Percentiles rank a stretch among this genome's conserved stretches.
Conservation (phyloP, 2,888 invertebrate species). For the Oligia latruncula region DNA sequence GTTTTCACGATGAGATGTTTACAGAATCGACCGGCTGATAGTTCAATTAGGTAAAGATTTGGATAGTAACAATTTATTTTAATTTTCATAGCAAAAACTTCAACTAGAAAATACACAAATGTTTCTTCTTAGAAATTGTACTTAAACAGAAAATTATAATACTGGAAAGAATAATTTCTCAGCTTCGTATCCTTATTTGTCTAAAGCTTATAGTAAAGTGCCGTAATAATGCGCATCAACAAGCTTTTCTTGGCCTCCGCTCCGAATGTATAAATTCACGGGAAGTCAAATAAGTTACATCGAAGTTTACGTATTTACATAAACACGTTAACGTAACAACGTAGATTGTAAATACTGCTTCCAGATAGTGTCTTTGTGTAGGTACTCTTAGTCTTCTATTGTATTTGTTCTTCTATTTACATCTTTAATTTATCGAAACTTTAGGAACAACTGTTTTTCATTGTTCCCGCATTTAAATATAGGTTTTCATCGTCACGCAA, state of each 20-base stretch:
- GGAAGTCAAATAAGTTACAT: constrained; percentile 79
- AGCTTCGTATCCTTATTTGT: constrained; percentile 41
- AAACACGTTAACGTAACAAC: constrained; percentile 78
- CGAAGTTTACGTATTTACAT: constrained; percentile 82
- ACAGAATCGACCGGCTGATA: too few relatives aligned
- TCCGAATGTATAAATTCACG: constrained; percentile 76
- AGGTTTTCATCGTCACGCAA: constrained; percentile 28
- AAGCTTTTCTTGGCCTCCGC: constrained; percentile 64
- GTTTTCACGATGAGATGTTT: too few relatives aligned
- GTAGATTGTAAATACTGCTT: constrained; percentile 76
- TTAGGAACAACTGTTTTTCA: constrained; percentile 26
- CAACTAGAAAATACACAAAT: neutral
- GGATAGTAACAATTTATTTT: neutral
- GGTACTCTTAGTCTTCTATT: constrained; percentile 65
- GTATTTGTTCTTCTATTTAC: constrained; percentile 69
- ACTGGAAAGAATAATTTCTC: constrained; percentile 14
- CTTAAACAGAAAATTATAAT: constrained; percentile 26
- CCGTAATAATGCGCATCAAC: constrained; percentile 56
- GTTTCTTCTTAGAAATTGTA: neutral
- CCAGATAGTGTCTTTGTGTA: constrained; percentile 71
- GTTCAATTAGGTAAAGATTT: neutral
- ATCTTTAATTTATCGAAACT: constrained; percentile 56
- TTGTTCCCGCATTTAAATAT: constrained; percentile 13
- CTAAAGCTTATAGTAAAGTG: constrained; percentile 44
- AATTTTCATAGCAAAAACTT: neutral